Conservation (phyloP, 2,113 vertebrate genomes). For the Nansenia antarctica region DNA sequence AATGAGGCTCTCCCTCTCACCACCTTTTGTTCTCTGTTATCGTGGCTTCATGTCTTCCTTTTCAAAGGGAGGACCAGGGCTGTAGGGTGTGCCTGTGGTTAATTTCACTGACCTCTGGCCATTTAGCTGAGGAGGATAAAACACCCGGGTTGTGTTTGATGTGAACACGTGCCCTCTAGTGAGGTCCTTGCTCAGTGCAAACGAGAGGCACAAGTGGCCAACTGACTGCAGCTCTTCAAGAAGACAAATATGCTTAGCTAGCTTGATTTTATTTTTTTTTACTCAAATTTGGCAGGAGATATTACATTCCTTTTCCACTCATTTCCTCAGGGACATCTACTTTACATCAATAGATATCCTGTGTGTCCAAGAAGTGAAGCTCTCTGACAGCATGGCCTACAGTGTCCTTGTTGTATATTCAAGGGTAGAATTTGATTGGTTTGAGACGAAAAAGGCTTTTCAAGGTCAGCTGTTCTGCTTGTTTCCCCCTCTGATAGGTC, state of each 20-base stretch:
- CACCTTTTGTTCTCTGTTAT: constrained; percentile 39
- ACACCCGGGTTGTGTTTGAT: background rate
- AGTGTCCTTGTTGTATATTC: background rate
- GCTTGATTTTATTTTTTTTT: background rate
- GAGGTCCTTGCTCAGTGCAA: background rate
- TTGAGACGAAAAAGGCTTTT: background rate
- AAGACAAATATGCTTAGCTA: background rate
- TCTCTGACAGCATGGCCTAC: background rate
- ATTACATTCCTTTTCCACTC: background rate
- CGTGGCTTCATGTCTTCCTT: background rate
- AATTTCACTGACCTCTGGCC: background rate
- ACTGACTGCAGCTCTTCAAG: background rate
- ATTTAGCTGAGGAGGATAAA: background rate
- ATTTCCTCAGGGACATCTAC: background rate
- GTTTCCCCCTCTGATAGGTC: background rate
- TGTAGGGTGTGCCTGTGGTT: background rate
- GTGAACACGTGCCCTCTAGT: background rate
- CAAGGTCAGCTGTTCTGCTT: background rate
- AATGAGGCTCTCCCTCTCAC: constrained; percentile 17
- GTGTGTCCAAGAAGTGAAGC: background rate
- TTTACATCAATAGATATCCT: background rate
- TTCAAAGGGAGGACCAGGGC: background rate
- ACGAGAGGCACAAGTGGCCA: background rate
- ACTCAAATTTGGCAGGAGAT: background rate
- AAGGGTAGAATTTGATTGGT: background rate